Conservation (phyloP, 2,113 vertebrate genomes). For the Platanista minor region DNA sequence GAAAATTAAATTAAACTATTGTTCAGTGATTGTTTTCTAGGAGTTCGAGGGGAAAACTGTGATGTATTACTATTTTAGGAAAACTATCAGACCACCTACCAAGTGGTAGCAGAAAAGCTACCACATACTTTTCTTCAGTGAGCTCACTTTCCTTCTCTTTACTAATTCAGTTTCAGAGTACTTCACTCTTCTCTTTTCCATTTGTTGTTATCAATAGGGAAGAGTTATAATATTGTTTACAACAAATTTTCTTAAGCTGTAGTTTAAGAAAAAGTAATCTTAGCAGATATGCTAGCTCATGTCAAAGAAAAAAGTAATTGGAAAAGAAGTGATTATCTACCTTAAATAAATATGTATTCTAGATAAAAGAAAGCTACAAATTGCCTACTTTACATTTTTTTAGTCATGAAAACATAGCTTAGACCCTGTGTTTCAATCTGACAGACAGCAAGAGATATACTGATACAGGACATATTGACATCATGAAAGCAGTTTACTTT, state of each 20-base stretch:
- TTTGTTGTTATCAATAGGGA: not conserved
- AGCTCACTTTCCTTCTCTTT: not conserved
- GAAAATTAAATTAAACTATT: not conserved
- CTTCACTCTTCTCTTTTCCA: not conserved
- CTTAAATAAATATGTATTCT: not conserved
- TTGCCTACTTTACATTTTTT: not conserved
- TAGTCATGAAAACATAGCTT: not conserved
- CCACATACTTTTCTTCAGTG: not conserved
- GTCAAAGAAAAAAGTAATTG: not conserved
- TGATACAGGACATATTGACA: not conserved
- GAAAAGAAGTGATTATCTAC: not conserved
- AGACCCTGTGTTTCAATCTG: not conserved
- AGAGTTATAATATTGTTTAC: not conserved
- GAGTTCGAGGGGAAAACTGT: not conserved
- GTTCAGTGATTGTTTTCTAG: not conserved
- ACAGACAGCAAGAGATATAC: not conserved
- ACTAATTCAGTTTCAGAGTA: not conserved
- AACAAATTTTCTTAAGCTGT: not conserved
- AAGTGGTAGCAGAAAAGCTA: not conserved
- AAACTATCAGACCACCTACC: not conserved
- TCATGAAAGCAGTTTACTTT: conserved; percentile 31
- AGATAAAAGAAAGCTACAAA: not conserved
- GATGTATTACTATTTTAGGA: not conserved
- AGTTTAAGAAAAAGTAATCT: not conserved
- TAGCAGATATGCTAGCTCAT: not conserved